These are phyloP conservation scores for Latrodectus elegans DNA, from an alignment of 2,888 invertebrate genomes.

Conservation along the genomic window DNA sequence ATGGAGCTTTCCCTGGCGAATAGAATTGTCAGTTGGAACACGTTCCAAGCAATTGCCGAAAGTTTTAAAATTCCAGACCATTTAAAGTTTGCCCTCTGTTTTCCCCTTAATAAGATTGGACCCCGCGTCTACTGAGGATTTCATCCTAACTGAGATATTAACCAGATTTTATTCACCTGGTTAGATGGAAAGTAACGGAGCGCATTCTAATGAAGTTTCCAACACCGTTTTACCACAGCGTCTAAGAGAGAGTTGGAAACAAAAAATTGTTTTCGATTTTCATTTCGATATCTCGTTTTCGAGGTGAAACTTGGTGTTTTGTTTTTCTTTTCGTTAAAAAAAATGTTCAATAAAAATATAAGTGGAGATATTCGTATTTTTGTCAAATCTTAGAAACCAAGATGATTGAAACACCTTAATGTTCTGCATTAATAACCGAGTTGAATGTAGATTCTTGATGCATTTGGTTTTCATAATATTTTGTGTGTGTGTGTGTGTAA, in stretches of 20 bases:
- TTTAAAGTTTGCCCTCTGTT: constrained; percentile 57
- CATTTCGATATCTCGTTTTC: background rate
- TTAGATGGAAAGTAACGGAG: constrained; percentile 35
- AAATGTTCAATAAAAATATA: background rate
- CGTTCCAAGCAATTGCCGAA: constrained; percentile 53
- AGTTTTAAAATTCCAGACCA: constrained; percentile 66
- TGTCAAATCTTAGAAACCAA: constrained; percentile 53
- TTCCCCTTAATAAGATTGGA: constrained; percentile 57
- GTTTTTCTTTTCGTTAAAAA: background rate
- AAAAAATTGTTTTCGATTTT: background rate
- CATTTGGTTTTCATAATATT: background rate
- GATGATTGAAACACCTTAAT: constrained; percentile 19
- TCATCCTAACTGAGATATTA: constrained; percentile 67
- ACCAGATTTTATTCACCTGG: constrained; percentile 69
- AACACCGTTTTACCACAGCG: background rate
- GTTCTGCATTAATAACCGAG: background rate
- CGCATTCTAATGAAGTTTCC: constrained; percentile 40
- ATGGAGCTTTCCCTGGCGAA: constrained; percentile 20
- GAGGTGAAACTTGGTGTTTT: background rate
- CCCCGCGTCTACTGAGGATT: constrained; percentile 55
- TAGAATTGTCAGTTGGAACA: constrained; percentile 54
- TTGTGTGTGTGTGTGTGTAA: background rate
- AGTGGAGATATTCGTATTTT: constrained; percentile 53
- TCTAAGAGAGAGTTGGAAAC: background rate
- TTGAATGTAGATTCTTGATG: background rate